Conservation (phyloP, 1,140 invertebrate species). For the Cyrtorhinus lividipennis region DNA sequence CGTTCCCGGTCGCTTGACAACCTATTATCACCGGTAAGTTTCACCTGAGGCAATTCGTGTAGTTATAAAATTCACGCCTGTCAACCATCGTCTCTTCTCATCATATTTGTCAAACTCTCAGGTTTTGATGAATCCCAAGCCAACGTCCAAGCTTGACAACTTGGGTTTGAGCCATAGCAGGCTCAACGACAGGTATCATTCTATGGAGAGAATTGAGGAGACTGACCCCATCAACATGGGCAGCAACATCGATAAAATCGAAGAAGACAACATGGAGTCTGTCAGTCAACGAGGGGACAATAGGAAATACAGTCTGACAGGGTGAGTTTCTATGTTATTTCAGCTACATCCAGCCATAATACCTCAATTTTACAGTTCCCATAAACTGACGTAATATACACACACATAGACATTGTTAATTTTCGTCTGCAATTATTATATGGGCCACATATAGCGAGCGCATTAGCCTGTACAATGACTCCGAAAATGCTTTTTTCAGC, state of each 20-base stretch:
- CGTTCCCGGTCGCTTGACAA: constrained; percentile 71
- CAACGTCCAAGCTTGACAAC: constrained; percentile 41
- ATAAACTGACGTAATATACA: too few species aligned
- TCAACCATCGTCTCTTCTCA: not conserved
- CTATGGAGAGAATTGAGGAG: constrained; percentile 48
- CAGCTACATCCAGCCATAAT: not conserved
- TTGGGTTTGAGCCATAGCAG: constrained; percentile 66
- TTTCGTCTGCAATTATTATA: too few species aligned
- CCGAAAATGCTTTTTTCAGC: too few species aligned
- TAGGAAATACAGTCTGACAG: constrained; percentile 27
- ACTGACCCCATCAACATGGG: constrained; percentile 25
- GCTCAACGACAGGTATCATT: constrained; percentile 73
- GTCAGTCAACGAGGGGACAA: constrained; percentile 30
- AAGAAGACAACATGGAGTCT: constrained; percentile 37
- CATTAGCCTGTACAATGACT: too few species aligned
- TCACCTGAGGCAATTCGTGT: too few species aligned
- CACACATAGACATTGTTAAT: too few species aligned
- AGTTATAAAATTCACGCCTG: too few species aligned
- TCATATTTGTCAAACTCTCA: not conserved
- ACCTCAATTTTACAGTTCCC: not conserved
- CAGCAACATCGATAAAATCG: constrained; percentile 37
- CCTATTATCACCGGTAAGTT: constrained; percentile 41
- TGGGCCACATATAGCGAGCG: too few species aligned
- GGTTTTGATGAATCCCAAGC: constrained; percentile 8
- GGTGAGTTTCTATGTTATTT: constrained; percentile 15